Evolutionary conservation across 2,797 vertebrate species (phyloP).

Genomic region (Echiichthys vipera): DNA sequence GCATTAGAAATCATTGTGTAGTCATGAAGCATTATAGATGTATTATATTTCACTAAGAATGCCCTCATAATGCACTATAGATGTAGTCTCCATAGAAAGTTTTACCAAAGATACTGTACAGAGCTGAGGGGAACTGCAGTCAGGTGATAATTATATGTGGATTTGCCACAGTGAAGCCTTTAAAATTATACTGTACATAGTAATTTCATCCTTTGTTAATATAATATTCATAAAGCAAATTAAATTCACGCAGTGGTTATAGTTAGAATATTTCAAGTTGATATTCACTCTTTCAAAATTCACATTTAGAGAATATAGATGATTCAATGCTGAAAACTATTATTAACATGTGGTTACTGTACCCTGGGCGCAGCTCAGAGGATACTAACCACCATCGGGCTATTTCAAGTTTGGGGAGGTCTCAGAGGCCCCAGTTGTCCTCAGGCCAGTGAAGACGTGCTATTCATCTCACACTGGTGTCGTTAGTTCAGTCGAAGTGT

Average conservation of each 20-base stretch:
- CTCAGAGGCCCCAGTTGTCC: conserved; percentile 53
- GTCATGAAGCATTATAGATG: too few relatives aligned
- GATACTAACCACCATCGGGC: neutral
- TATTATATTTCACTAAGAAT: too few relatives aligned
- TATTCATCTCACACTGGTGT: conserved; percentile 56
- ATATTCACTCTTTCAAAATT: neutral
- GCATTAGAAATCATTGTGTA: too few relatives aligned
- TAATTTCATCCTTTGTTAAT: neutral
- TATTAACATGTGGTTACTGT: conserved; percentile 21
- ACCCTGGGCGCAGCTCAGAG: conserved; percentile 29
- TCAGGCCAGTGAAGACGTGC: conserved; percentile 59
- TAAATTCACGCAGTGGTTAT: neutral
- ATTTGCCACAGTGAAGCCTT: neutral
- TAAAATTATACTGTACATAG: neutral
- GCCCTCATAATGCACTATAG: too few relatives aligned
- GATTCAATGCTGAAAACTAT: conserved; percentile 2
- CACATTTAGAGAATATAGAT: conserved; percentile 8
- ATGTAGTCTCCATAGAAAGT: too few relatives aligned
- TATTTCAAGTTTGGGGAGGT: conserved; percentile 51
- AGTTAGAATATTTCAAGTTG: neutral
- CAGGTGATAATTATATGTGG: neutral
- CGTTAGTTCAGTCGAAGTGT: conserved; percentile 63
- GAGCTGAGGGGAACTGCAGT: neutral
- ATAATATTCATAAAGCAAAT: neutral
- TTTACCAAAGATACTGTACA: neutral